phyloP scores from a whole-genome alignment of 2,797 vertebrate species.

The Gadopsis bispinosus region DNA sequence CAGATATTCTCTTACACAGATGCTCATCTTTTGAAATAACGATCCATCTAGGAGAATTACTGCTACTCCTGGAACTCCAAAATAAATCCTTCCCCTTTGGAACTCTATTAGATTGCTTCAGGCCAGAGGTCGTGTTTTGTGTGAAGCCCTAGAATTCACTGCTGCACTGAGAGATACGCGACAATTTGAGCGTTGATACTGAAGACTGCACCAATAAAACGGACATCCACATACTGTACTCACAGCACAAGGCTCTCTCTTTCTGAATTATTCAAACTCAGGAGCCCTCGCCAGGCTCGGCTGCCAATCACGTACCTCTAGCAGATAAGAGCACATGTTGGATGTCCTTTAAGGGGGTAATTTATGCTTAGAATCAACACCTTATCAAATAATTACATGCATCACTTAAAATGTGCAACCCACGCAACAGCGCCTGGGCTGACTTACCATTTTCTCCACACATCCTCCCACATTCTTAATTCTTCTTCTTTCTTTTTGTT shows the following conservation, averaged over 20 bases:
- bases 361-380: conserved; percentile 28
- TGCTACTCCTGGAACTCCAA: background rate
- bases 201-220: conserved; percentile 21
- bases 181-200: background rate
- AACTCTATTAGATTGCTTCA: background rate
- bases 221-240: background rate
- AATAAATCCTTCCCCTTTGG: background rate
- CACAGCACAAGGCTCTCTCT: conserved; percentile 27
- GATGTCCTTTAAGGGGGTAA: conserved; percentile 9
- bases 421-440: conserved; percentile 8
- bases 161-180: background rate
- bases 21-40: background rate
- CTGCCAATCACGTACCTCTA: conserved; percentile 46
- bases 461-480: conserved; percentile 15
- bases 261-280: conserved; percentile 74
- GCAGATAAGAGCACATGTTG: conserved; percentile 3
- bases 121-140: background rate
- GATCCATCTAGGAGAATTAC: background rate
- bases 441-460: conserved; percentile 21
- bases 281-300: conserved; percentile 46
- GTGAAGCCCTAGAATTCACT: background rate
- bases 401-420: conserved; percentile 24
- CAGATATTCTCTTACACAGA: background rate
- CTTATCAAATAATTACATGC: conserved; percentile 55
- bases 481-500: background rate